Conservation (phyloP, 2,113 vertebrate genomes). For the Nesospiza acunhae region DNA sequence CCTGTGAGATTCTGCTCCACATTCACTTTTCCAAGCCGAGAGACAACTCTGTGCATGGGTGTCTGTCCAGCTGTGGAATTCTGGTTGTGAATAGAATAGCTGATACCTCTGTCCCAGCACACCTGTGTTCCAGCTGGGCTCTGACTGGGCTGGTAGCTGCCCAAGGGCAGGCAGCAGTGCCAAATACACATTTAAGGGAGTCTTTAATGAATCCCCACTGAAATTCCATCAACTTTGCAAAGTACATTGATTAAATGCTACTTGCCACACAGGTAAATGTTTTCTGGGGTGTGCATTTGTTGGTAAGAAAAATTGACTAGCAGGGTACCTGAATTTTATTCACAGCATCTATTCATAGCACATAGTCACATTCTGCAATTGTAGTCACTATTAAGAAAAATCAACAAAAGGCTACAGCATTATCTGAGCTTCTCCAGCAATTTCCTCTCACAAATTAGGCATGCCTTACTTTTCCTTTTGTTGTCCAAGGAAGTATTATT, state of each 20-base stretch:
- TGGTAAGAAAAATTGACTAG: not conserved
- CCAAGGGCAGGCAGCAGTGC: not conserved
- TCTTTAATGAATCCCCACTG: not conserved
- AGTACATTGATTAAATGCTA: not conserved
- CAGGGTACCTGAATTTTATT: slow-evolving; percentile 5
- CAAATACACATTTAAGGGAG: not conserved
- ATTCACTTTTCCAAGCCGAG: not conserved
- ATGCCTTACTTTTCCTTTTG: not conserved
- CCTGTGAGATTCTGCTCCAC: not conserved
- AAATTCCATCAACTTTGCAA: not conserved
- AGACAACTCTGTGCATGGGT: fast-evolving
- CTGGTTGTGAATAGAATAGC: not conserved
- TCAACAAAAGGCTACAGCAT: slow-evolving; percentile 3
- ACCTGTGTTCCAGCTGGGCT: not conserved
- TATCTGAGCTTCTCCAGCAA: slow-evolving; percentile 25
- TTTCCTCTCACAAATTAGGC: not conserved
- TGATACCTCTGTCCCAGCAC: not conserved
- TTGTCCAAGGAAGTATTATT: not conserved
- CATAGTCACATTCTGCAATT: not conserved
- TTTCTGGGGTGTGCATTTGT: not conserved
- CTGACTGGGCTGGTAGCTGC: not conserved
- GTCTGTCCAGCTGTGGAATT: not conserved
- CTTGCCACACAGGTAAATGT: not conserved
- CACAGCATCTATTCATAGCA: not conserved
- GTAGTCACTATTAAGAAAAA: not conserved